phyloP scores from a whole-genome alignment of 2,797 vertebrate species.

The Melanotaenia boesemani region DNA sequence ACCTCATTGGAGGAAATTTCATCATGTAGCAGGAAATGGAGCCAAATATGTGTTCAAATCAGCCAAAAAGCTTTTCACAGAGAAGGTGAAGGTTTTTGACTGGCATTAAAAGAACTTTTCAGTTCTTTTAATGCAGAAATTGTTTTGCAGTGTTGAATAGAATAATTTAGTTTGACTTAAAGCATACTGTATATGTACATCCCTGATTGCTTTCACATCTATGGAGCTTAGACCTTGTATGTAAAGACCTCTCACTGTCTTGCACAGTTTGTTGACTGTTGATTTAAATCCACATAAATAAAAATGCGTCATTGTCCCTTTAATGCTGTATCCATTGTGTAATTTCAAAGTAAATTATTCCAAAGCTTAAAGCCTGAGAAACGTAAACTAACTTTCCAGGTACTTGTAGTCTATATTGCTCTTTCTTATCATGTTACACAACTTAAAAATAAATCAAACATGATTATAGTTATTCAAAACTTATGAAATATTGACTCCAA shows the following conservation, averaged over 20 bases:
- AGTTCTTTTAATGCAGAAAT: background rate
- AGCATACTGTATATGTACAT: background rate
- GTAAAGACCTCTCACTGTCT: background rate
- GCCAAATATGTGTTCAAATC: background rate
- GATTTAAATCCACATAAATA: background rate
- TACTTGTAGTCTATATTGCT: background rate
- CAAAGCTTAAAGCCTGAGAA: background rate
- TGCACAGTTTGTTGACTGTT: background rate
- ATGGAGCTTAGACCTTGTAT: background rate
- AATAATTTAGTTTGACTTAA: background rate
- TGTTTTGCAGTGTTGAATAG: background rate
- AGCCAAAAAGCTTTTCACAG: background rate
- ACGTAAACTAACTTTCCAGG: background rate
- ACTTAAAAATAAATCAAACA: background rate
- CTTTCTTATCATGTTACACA: background rate
- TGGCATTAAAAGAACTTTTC: background rate
- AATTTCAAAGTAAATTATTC: background rate
- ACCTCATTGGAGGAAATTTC: background rate
- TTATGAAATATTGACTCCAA: background rate
- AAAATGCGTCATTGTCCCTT: background rate
- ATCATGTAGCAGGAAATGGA: background rate
- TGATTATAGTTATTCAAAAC: background rate
- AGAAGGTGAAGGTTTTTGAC: background rate
- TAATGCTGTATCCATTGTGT: background rate
- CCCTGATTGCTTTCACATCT: background rate